Conservation (phyloP, 2,797 vertebrate species). For the Takifugu rubripes region DNA sequence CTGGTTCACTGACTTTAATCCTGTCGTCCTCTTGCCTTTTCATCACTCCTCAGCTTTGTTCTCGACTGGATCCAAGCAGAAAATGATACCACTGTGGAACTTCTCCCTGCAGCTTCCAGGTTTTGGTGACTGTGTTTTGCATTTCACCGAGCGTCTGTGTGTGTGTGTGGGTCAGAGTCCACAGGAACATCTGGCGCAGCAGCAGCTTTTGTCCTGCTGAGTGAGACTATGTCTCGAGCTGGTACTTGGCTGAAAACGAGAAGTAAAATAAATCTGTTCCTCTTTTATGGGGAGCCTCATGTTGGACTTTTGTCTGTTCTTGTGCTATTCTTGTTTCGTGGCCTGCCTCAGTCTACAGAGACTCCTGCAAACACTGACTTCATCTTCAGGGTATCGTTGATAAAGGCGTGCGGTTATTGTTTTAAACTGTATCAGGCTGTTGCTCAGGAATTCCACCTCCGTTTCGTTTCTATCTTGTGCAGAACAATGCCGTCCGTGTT, state of each 20-base stretch:
- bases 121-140: conserved; percentile 5
- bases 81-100: not conserved
- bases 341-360: not conserved
- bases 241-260: conserved; percentile 33
- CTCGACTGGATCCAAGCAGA: not conserved
- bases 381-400: conserved; percentile 4
- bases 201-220: conserved; percentile 58
- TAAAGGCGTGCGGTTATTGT: conserved; percentile 9
- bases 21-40: conserved; percentile 7
- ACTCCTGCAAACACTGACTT: conserved; percentile 5
- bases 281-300: conserved; percentile 21
- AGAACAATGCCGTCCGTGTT: not conserved
- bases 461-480: not conserved
- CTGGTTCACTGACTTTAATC: conserved; percentile 35
- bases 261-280: conserved; percentile 27
- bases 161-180: conserved; percentile 11
- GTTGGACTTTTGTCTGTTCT: not conserved
- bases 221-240: conserved; percentile 50
- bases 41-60: conserved; percentile 1
- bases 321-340: not conserved
- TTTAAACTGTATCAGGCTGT: not conserved
- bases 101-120: not conserved
- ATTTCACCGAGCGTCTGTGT: not conserved
- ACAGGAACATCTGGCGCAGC: conserved; percentile 58
- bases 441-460: not conserved